These are phyloP conservation scores for Anoplius nigerrimus DNA, from an alignment of 2,888 invertebrate species.

Conservation along the genomic window DNA sequence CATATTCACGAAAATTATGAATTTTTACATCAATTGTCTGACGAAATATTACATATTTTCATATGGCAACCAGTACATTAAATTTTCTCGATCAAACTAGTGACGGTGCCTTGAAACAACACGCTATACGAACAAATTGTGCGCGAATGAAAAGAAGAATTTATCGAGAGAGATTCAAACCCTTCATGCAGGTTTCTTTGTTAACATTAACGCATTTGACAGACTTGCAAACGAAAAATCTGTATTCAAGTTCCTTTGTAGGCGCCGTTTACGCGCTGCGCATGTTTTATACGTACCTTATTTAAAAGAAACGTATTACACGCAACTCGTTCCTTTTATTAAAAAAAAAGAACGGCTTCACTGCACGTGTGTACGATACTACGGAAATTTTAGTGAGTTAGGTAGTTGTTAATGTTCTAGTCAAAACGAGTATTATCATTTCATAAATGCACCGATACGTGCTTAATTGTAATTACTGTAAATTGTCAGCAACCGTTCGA, in stretches of 20 bases:
- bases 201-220: conserved; percentile 22
- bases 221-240: conserved; percentile 18
- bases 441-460: conserved; percentile 2
- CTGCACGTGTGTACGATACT: conserved; percentile 21
- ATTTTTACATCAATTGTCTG: too few relatives aligned
- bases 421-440: conserved; percentile 38
- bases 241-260: conserved; percentile 30
- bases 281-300: conserved; percentile 22
- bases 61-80: too few relatives aligned
- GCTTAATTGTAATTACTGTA: conserved; percentile 22
- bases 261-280: conserved; percentile 9
- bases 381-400: conserved; percentile 8
- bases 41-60: too few relatives aligned
- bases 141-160: conserved; percentile 20
- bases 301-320: conserved; percentile 5
- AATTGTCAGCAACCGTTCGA: conserved; percentile 19
- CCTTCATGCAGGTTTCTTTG: too few relatives aligned
- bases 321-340: conserved; percentile 16
- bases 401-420: conserved; percentile 36
- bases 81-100: conserved; percentile 31
- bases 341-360: conserved; percentile 17
- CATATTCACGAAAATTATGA: too few relatives aligned
- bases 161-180: conserved; percentile 20
- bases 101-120: conserved; percentile 50
- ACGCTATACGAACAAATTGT: conserved; percentile 25